A percentile compares a stretch with the other conserved stretches of the same genome.
Conservation (phyloP, 2,888 invertebrate species). For the Ormia ochracea region DNA sequence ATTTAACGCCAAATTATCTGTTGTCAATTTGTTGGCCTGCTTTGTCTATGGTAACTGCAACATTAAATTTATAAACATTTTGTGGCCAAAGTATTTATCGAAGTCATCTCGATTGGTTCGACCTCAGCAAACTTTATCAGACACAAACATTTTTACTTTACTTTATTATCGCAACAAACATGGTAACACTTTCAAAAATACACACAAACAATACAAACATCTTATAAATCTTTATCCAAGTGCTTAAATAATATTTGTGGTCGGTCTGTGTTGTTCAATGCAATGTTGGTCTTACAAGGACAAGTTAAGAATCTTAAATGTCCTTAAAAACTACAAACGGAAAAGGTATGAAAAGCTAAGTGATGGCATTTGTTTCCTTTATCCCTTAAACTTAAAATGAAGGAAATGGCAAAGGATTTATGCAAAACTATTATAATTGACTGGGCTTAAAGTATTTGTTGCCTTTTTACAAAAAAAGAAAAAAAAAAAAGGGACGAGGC, state of each 20-base stretch:
- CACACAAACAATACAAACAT: background rate
- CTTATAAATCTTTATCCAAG: slow-evolving; percentile 7
- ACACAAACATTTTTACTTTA: slow-evolving; percentile 36
- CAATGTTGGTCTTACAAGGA: slow-evolving; percentile 39
- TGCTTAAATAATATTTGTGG: slow-evolving; percentile 33
- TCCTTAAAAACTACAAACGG: slow-evolving; percentile 21
- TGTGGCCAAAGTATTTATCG: slow-evolving; percentile 68
- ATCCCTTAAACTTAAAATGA: slow-evolving; percentile 12
- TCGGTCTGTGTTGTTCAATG: background rate
- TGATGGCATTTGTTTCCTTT: slow-evolving; percentile 16
- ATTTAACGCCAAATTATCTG: slow-evolving; percentile 62
- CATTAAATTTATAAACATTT: slow-evolving; percentile 70
- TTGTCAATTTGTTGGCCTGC: slow-evolving; percentile 42
- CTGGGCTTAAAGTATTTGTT: slow-evolving; percentile 23
- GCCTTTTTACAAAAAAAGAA: background rate
- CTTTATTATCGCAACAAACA: background rate
- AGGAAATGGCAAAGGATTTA: slow-evolving; percentile 7
- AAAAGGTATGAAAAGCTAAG: slow-evolving; percentile 21
- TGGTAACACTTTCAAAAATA: slow-evolving; percentile 9
- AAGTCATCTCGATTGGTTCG: slow-evolving; percentile 63
- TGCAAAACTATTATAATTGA: slow-evolving; percentile 37
- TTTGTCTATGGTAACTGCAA: background rate
- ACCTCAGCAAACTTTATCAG: slow-evolving; percentile 57
- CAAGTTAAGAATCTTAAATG: slow-evolving; percentile 55
- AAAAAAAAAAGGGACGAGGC: too few relatives aligned